Conservation (phyloP, 1,140 invertebrate species). For the Drosophila pseudoobscura region DNA sequence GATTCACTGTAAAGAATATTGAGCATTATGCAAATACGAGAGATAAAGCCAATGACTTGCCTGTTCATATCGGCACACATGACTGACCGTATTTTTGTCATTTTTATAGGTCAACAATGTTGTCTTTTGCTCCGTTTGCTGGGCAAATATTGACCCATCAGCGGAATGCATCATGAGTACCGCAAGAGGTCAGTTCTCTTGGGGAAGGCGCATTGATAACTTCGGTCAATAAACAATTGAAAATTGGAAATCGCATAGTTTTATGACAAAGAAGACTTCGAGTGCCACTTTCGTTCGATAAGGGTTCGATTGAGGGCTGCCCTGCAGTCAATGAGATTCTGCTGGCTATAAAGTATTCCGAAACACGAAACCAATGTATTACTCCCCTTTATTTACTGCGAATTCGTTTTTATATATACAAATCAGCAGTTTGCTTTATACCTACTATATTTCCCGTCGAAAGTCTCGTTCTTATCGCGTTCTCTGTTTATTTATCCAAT, state of each 20-base stretch:
- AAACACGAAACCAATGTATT: constrained; percentile 17
- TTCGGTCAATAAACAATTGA: constrained; percentile 23
- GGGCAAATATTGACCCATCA: constrained; percentile 32
- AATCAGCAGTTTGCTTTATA: constrained; percentile 19
- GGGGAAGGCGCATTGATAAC: constrained; percentile 9
- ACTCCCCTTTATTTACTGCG: constrained; percentile 20
- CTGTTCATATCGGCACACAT: constrained; percentile 21
- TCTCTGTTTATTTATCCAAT: constrained; percentile 30
- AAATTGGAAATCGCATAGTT: not conserved
- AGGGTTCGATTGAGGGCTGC: not conserved
- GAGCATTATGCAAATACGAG: constrained; percentile 45
- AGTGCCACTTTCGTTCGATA: constrained; percentile 14
- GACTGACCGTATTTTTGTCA: constrained; percentile 38
- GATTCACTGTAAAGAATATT: constrained; percentile 50
- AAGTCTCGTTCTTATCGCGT: constrained; percentile 41
- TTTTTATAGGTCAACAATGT: constrained; percentile 47
- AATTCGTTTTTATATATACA: constrained; percentile 3
- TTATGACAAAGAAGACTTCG: constrained; percentile 20
- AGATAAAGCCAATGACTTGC: constrained; percentile 40
- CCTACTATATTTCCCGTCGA: constrained; percentile 26
- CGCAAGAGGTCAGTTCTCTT: constrained; percentile 39
- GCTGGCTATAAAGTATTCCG: not conserved
- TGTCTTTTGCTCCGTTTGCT: constrained; percentile 17
- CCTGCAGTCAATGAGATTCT: not conserved
- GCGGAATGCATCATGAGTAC: constrained; percentile 29